These are phyloP conservation scores for Scortum barcoo DNA, from an alignment of 2,113 vertebrate genomes.

Conservation along the genomic window DNA sequence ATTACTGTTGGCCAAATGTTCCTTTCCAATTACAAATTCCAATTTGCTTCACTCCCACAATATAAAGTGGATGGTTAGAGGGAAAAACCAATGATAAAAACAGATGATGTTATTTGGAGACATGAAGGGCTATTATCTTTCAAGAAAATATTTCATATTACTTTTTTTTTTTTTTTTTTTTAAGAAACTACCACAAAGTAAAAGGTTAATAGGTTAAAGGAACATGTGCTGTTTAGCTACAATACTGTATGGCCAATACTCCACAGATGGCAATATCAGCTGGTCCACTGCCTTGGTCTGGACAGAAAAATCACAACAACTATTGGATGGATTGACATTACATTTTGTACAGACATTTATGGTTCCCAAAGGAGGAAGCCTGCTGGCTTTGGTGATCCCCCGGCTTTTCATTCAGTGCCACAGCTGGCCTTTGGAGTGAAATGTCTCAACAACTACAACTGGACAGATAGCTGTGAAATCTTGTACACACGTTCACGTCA, in stretches of 20 bases:
- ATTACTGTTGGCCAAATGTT: slow-evolving; percentile 12
- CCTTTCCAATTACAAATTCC: slow-evolving; percentile 1
- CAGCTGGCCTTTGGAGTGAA: neutral
- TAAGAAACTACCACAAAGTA: neutral
- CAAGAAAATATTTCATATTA: slow-evolving; percentile 11
- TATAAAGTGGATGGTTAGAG: slow-evolving; percentile 22
- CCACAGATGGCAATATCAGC: neutral
- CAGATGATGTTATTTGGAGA: slow-evolving; percentile 7
- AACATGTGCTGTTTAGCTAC: neutral
- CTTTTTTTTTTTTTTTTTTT: neutral
- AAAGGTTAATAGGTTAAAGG: neutral
- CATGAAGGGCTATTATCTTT: neutral
- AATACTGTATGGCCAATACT: no score
- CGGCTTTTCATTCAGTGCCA: neutral
- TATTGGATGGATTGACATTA: neutral
- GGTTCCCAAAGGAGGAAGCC: neutral
- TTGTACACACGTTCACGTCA: neutral
- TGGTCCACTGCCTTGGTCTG: neutral
- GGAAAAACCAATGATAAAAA: slow-evolving; percentile 17
- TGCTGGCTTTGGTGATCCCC: neutral
- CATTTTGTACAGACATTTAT: neutral
- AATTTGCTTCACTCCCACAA: slow-evolving; percentile 5
- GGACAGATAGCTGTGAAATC: neutral
- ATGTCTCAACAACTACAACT: neutral
- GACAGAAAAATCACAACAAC: neutral